Base-by-base conservation (phyloP, 1,140 invertebrate genomes). In the Camponotus floridanus region DNA sequence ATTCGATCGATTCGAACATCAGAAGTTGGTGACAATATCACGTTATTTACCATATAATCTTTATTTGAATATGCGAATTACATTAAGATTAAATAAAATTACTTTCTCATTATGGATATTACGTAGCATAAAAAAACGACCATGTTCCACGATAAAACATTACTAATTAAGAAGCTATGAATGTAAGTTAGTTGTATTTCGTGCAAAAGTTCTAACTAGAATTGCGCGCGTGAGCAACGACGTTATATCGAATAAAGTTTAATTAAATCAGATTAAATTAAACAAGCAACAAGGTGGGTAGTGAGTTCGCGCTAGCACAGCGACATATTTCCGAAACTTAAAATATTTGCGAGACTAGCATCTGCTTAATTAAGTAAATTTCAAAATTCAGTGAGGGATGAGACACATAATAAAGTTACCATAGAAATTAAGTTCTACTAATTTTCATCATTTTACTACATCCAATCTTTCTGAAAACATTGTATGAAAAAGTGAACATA, bases 211-310 rank as follows among this genome's bases (percentile, higher is more conserved):
- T 83, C 57, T 48, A 83, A 61, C 55, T 83, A 48, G 67, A 45
- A 83, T 39, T 83, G 78, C 45, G 48, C 42, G 42, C 48, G 15
- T 15, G 48, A 51, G 13, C 15, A 45, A 55, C 51, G 79, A 61
- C 68, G 45, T 74, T 83, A 83, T 83, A 83, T 83, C 61, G 57
- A 83, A 83, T 83, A 83, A 83, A 83, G 68, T 83, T 83, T 83
- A 83, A 83, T 83, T 83, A 83, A 83, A 83, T 83, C 67, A 74
- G 68, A 83, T 83, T 74, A 83, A 83, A 83, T 83, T 73, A 83
- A 83, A 74, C 55, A 83, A 83, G 55, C 67, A 74, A 39, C 55
- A 26, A 73, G 55, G 13, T 73, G 55, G 62, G 45, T 42, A 31
- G 26, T 5, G 68, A 62, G 31, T 13, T 48, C 31, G 36, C 39